Evolutionary conservation across 2,113 vertebrate genomes (phyloP), one percentile per base, ranked within the genome.

Genomic region (Plecotus auritus): DNA sequence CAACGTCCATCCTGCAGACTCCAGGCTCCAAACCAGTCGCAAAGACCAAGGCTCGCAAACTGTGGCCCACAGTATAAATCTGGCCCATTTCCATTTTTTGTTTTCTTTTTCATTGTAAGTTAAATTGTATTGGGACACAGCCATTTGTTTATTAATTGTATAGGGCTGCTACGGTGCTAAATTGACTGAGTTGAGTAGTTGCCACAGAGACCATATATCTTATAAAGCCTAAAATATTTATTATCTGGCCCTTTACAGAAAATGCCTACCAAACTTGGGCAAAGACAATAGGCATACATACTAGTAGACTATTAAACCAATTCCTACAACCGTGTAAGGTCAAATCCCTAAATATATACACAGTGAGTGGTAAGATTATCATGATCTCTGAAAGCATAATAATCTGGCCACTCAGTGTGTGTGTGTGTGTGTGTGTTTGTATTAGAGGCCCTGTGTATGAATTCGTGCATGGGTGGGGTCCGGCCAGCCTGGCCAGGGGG

Each of bases 101-200:
- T 49, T 9, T 17, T 51, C 7, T 10, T 16, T 92, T 82, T 3
- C 10, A 32, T 95, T 72, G 10, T 45, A 14, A 69, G 69, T 85
- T 40, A 78, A 72, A n/a, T 83, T 92, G 78, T 81, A 61, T 61
- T 72, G 45, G 49, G 32, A 74, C 1, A 45, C 1, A 76, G 26
- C 37, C 30, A 51, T 69, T 83, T 85, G 7, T 82, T 88, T 94
- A 40, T 94, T 32, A 78, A 87, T 66, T 81, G 13, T 81, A 77
- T 83, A 82, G 56, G 35, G 16, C 14, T 83, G 14, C 35, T 64
- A 81, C 17, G 20, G 23, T 78, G 26, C 35, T 69, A 7, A 54
- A 32, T 4, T 3, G 14, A 32, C n/a, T 77, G 61, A 72, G 26
- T 32, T 76, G 51, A 91, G 16, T 22, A 18, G 45, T 8, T 87